phyloP scores from a whole-genome alignment of 2,113 vertebrate species.

The Vireo altiloquus region DNA sequence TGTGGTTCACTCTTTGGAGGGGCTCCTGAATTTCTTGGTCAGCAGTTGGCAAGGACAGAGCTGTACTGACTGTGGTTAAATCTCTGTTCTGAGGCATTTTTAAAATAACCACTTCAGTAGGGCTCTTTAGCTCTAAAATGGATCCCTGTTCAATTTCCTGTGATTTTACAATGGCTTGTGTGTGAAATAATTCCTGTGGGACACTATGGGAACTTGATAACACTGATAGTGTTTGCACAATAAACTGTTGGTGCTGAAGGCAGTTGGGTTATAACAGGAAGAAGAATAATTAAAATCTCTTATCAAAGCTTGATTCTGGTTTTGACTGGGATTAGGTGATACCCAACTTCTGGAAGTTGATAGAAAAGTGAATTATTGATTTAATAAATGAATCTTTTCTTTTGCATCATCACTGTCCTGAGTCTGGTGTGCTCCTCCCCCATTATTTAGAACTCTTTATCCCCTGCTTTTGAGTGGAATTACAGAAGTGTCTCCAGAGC shows the following conservation, averaged over 20 bases:
- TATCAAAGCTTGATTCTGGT: not conserved
- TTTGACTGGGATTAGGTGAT: not conserved
- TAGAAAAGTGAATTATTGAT: not conserved
- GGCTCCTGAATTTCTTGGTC: not conserved
- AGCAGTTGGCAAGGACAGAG: not conserved
- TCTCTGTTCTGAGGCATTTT: not conserved
- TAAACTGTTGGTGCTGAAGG: not conserved
- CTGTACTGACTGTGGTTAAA: not conserved
- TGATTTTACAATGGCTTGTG: not conserved
- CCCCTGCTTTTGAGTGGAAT: not conserved
- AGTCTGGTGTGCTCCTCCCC: not conserved
- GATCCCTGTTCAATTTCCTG: not conserved
- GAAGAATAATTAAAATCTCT: not conserved
- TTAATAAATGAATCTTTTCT: not conserved
- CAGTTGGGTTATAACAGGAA: not conserved
- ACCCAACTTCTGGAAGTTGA: not conserved
- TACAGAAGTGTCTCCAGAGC: not conserved
- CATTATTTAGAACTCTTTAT: rapidly evolving
- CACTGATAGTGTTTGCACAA: not conserved
- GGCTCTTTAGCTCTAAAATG: not conserved
- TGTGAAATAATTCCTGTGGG: not conserved
- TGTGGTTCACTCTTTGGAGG: not conserved
- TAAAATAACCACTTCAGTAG: not conserved
- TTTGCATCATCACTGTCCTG: not conserved
- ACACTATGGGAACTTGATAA: not conserved